Evolutionary conservation across 2,888 invertebrate genomes (phyloP).

Genomic region (Balanococcus diminutus): DNA sequence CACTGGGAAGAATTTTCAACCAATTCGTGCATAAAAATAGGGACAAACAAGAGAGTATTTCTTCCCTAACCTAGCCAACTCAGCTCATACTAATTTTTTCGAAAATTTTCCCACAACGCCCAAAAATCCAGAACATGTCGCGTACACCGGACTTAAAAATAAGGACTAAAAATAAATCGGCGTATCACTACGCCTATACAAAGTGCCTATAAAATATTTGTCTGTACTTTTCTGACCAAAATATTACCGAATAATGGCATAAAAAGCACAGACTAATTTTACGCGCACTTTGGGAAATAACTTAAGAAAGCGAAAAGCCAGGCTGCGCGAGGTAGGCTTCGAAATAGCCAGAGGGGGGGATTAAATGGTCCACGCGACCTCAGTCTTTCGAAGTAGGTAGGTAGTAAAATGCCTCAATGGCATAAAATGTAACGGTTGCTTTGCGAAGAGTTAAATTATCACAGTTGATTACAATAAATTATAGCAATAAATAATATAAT

Average conservation of each 20-base stretch:
- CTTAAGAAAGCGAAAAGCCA: constrained; percentile 23
- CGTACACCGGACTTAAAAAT: not conserved
- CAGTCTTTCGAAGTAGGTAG: not conserved
- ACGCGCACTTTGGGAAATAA: not conserved
- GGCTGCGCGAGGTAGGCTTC: not conserved
- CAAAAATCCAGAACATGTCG: constrained; percentile 39
- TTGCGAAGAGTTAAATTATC: constrained; percentile 18
- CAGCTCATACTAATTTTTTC: not conserved
- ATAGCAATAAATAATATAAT: not conserved
- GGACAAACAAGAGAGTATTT: not conserved
- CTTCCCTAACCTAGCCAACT: not conserved
- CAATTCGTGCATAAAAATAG: not conserved
- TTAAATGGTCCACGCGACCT: not conserved
- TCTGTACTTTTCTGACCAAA: not conserved
- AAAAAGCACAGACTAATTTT: not conserved
- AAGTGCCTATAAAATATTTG: not conserved
- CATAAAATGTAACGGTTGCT: not conserved
- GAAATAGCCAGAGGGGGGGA: not conserved
- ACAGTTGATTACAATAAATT: constrained; percentile 7
- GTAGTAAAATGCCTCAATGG: not conserved
- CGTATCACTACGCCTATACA: not conserved
- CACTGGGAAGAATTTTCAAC: not conserved
- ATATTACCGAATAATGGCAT: not conserved
- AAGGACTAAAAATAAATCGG: constrained; percentile 28
- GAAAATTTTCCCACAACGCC: not conserved